Evolutionary conservation across 2,888 invertebrate species (phyloP), one percentile per base, ranked within the genome.

Genomic region (Hololepta plana): DNA sequence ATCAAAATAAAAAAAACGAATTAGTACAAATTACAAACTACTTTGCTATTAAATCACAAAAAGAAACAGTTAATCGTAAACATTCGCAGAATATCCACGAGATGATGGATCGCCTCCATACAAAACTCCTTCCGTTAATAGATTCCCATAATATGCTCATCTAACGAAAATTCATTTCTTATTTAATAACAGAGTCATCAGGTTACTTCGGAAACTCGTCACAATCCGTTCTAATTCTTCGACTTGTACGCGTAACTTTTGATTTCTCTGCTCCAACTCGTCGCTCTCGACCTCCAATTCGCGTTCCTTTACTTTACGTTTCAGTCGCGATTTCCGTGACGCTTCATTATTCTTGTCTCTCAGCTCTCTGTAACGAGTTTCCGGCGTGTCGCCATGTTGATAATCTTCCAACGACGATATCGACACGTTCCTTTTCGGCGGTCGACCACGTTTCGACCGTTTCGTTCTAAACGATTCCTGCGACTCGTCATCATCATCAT

Each of bases 281-380:
- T 58, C 45, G 2, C 57, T 53, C 32, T 57, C 57, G 8, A 40
- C 38, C 24, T 53, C 46, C 45, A 62, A 51, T 29, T 59, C 55
- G 10, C 38, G 37, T 37, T 69, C 67, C 32, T 62, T 63, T 2
- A 51, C 46, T 51, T 75, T 77, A 36, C 76, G 64, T 42, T 75
- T 77, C 57, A 70, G 65, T 35, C 79, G 57, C 2, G 77, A 77
- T 38, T 69, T 64, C 39, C 77, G 62, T 20, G 79, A 79, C 21
- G 79, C 77, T 51, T 76, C 76, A 46, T 80, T 80, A 51, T 80
- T 80, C 46, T 74, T 75, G 44, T 74, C 72, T 29, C 80, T 55
- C 35, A 73, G 59, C 43, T 75, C 72, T 26, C 73, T 57, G 46
- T 79, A 77, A 35, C 60, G 66, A 23, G 49, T 46, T 35, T 62